Conservation (phyloP, 2,113 vertebrate genomes). For the Phrynosoma blainvillii region DNA sequence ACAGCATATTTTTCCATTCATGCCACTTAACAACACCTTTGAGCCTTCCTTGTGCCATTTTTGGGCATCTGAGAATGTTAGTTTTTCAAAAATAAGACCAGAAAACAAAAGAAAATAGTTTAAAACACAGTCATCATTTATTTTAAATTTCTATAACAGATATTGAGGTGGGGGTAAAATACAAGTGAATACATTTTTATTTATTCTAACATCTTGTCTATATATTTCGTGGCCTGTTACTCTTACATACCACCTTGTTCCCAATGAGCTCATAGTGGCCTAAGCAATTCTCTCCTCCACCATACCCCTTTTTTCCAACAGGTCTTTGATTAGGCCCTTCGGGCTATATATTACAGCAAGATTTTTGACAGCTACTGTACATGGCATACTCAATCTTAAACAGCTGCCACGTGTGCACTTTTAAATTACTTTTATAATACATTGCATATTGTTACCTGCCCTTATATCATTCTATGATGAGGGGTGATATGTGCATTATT, state of each 20-base stretch:
- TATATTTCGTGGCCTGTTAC: background rate
- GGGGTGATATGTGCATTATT: too few relatives aligned
- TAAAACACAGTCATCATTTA: background rate
- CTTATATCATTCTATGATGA: too few relatives aligned
- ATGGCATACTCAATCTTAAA: too few relatives aligned
- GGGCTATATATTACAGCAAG: too few relatives aligned
- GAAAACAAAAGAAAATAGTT: background rate
- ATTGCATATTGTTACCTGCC: too few relatives aligned
- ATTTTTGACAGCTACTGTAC: too few relatives aligned
- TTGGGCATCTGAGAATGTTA: background rate
- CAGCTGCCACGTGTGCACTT: too few relatives aligned
- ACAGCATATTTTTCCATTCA: constrained; percentile 12
- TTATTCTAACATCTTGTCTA: background rate
- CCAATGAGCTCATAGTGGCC: background rate
- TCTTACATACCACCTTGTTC: background rate
- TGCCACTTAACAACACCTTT: constrained; percentile 6
- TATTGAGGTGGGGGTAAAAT: background rate
- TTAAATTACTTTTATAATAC: too few relatives aligned
- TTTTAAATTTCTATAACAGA: background rate
- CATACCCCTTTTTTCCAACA: background rate
- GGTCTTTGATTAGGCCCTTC: too few relatives aligned
- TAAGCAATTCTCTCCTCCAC: background rate
- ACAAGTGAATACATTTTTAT: too few relatives aligned
- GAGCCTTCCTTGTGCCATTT: constrained; percentile 4
- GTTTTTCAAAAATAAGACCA: background rate